Base-by-base conservation (phyloP, 2,888 invertebrate genomes). In the Graphium colonna region DNA sequence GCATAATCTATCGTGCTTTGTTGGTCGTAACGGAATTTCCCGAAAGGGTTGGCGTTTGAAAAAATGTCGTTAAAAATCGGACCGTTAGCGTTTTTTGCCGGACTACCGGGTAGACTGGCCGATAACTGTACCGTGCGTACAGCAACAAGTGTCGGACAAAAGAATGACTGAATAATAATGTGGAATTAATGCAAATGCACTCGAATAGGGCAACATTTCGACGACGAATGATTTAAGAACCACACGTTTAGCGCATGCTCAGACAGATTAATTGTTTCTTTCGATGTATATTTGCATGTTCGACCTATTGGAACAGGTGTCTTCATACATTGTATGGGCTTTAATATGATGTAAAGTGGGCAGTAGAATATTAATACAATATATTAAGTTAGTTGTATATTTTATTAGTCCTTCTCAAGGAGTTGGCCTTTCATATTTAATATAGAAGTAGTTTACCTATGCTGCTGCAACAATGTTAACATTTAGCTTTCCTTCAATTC, bases 1-100 rank as follows among this genome's bases (percentile, higher is more conserved):
- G 89, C 88, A 89, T 89, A 89, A 88, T 88, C 86, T 89, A 87
- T 87, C 77, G 77, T 51, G 71, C 65, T 80, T 84, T 84, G 79
- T 84, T 75, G 70, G 43, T 62, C 61, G 61, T 84, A 88, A 88
- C 88, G 88, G 87, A 64, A 69, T 79, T 67, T 67, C 15, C 42
- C 18, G 55, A 78, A 87, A 84, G 86, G 86, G 86, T 82, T 83
- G 62, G 60, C n/a, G n/a, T n/a, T n/a, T 28, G 63, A 74, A 71
- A 76, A 79, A 70, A 62, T 71, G 65, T 75, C 79, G 80, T 84
- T 84, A 79, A 82, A 81, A 67, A 67, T 62, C 63, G 63, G 71
- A 74, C 88, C 84, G 89, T 87, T 85, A 83, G 64, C 62, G 51
- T 76, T 85, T 79, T 78, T 79, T 71, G 53, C 43, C 54, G 42